Conservation (phyloP, 2,888 invertebrate species). For the Lepeophtheirus nordmannii region DNA sequence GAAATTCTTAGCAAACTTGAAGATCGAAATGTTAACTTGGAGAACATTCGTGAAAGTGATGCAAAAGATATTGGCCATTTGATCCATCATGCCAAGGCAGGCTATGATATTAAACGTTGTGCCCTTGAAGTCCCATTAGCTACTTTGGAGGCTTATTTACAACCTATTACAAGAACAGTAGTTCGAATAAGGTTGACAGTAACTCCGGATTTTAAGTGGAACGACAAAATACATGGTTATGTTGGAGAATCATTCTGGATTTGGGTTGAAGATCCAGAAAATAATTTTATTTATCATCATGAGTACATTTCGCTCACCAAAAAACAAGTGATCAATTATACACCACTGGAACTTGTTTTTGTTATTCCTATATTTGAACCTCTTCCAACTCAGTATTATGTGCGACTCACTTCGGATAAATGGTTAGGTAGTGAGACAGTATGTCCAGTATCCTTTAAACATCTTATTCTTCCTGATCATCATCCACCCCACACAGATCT, state of each 20-base stretch:
- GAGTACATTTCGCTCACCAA: conserved; percentile 73
- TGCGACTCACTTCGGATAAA: conserved; percentile 69
- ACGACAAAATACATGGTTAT: conserved; percentile 72
- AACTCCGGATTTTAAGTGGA: conserved; percentile 48
- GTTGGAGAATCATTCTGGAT: conserved; percentile 84
- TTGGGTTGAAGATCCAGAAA: conserved; percentile 92
- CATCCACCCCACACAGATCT: conserved; percentile 87
- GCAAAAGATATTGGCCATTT: conserved; percentile 66
- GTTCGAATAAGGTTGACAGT: conserved; percentile 64
- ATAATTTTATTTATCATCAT: conserved; percentile 84
- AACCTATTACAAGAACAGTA: conserved; percentile 89
- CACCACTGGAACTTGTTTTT: conserved; percentile 71
- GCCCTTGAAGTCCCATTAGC: conserved; percentile 70
- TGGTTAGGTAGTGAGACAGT: conserved; percentile 49
- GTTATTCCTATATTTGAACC: conserved; percentile 88
- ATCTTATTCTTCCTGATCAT: conserved; percentile 73
- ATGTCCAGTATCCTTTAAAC: conserved; percentile 49
- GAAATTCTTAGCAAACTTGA: conserved; percentile 70
- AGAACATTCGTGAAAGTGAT: conserved; percentile 68
- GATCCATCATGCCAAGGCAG: conserved; percentile 59
- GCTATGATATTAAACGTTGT: conserved; percentile 58
- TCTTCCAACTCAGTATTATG: conserved; percentile 75
- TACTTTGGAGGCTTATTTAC: conserved; percentile 63
- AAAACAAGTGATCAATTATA: conserved; percentile 56
- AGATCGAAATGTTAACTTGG: conserved; percentile 51